phyloP scores from a whole-genome alignment of 1,140 invertebrate species.

The Arion vulgaris region DNA sequence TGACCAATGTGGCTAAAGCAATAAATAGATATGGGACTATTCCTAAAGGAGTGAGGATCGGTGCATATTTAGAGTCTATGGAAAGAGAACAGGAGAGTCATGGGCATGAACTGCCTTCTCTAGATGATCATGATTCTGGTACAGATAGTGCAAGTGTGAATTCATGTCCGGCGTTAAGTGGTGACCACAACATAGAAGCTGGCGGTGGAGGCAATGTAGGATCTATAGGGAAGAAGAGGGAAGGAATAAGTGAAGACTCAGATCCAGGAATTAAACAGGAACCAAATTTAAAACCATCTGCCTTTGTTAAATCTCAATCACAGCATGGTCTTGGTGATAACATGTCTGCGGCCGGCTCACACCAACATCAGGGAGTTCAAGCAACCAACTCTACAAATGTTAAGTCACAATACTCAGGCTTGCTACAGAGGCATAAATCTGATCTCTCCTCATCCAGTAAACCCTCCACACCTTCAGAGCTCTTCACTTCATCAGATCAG shows the following conservation, averaged over 20 bases:
- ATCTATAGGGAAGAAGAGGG: conserved; percentile 2
- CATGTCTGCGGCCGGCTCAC: conserved; percentile 16
- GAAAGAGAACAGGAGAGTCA: conserved; percentile 57
- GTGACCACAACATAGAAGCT: conserved; percentile 33
- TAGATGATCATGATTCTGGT: conserved; percentile 63
- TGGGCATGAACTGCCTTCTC: conserved; percentile 48
- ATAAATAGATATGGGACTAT: conserved; percentile 96
- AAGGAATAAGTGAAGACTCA: conserved; percentile 40
- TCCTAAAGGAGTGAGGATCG: conserved; percentile 95
- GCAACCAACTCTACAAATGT: neutral
- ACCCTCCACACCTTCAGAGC: conserved; percentile 32
- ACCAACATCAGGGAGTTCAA: neutral
- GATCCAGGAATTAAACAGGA: conserved; percentile 63
- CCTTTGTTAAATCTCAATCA: conserved; percentile 69
- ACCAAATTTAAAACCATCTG: conserved; percentile 64
- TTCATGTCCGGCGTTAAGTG: conserved; percentile 55
- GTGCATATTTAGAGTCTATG: conserved; percentile 94
- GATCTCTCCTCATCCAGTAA: conserved; percentile 57
- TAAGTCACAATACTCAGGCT: conserved; percentile 59
- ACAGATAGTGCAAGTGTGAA: conserved; percentile 64
- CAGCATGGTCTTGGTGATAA: conserved; percentile 63
- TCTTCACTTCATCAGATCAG: conserved; percentile 26
- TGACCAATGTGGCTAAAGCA: conserved; percentile 95
- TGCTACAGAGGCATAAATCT: conserved; percentile 71
- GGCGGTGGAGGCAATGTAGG: neutral